Evolutionary conservation across 2,797 vertebrate genomes (phyloP).

Genomic region (Sebastes melanostomus): DNA sequence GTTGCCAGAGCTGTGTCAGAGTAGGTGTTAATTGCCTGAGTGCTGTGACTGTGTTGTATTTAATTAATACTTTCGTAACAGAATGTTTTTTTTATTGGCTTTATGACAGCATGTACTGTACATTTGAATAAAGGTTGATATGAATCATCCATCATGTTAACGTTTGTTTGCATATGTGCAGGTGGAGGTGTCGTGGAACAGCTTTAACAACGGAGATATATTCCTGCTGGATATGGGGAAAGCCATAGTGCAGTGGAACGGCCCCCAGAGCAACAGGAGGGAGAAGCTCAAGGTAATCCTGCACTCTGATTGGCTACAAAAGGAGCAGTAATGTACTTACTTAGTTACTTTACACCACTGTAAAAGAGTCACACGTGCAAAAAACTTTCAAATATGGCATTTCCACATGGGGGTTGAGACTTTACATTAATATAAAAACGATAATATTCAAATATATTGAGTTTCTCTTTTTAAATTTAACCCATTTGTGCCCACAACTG

Average conservation of each 20-base stretch:
- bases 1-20: constrained; percentile 36
- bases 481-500: no score
- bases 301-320: not conserved
- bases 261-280: constrained; percentile 88
- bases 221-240: constrained; percentile 92
- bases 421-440: not conserved
- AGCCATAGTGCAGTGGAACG: constrained; percentile 92
- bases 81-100: not conserved
- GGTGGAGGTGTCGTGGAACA: constrained; percentile 91
- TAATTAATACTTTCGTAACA: not conserved
- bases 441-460: not conserved
- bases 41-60: not conserved
- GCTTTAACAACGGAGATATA: constrained; percentile 90
- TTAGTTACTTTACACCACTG: not conserved
- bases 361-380: not conserved
- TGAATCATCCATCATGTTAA: not conserved
- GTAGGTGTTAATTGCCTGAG: constrained; percentile 22
- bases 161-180: constrained; percentile 41
- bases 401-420: not conserved
- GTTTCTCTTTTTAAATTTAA: not conserved
- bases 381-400: not conserved
- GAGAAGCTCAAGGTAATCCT: constrained; percentile 87
- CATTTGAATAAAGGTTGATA: not conserved
- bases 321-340: not conserved
- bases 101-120: not conserved